phyloP scores from a whole-genome alignment of 1,140 invertebrate species.

The Zaprionus gabonicus region DNA sequence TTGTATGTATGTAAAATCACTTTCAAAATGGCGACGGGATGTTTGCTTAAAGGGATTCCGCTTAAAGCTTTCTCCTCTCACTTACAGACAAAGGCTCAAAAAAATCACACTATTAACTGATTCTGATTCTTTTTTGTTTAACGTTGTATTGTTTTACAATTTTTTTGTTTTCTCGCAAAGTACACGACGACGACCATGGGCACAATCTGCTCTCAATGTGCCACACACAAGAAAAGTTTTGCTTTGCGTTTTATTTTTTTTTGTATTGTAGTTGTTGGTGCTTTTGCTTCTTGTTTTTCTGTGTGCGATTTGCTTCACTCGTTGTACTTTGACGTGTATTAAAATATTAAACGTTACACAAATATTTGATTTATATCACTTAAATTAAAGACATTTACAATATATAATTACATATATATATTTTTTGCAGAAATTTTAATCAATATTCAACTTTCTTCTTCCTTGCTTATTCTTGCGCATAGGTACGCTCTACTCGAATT shows the following conservation, averaged over 20 bases:
- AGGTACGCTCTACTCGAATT: conserved; percentile 72
- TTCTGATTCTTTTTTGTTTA: conserved; percentile 64
- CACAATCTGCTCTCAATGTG: conserved; percentile 28
- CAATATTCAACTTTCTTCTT: conserved; percentile 73
- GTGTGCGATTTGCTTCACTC: conserved; percentile 74
- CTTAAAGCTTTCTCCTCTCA: conserved; percentile 81
- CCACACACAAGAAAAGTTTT: conserved; percentile 54
- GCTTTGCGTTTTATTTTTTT: conserved; percentile 46
- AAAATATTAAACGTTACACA: conserved; percentile 80
- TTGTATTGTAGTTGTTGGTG: conserved; percentile 34
- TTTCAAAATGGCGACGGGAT: conserved; percentile 82
- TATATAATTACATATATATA: conserved; percentile 81
- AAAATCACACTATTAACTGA: conserved; percentile 81
- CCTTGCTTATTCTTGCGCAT: conserved; percentile 72
- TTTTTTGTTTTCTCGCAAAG: conserved; percentile 64
- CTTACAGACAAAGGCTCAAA: conserved; percentile 79
- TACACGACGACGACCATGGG: conserved; percentile 50
- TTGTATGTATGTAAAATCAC: conserved; percentile 74
- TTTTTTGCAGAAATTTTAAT: conserved; percentile 82
- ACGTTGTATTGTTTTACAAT: conserved; percentile 58
- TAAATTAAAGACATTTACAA: conserved; percentile 80
- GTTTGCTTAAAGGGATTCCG: conserved; percentile 76
- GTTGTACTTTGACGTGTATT: conserved; percentile 83
- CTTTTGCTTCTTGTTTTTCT: conserved; percentile 50
- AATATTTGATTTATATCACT: conserved; percentile 79